Conservation (phyloP, 1,140 invertebrate species). For the Tetramorium simillimum region DNA sequence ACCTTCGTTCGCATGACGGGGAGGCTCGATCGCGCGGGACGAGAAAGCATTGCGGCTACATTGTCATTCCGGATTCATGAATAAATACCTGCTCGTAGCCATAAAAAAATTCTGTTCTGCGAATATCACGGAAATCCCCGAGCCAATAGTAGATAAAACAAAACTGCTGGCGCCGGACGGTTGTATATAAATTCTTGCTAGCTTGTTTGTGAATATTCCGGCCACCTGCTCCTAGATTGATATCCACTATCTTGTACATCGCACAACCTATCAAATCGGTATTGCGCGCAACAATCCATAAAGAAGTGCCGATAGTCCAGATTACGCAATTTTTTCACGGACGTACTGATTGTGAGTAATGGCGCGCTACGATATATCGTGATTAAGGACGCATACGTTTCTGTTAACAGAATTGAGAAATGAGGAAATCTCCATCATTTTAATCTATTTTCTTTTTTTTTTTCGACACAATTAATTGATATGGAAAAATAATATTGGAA, state of each 20-base stretch:
- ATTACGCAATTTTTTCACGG: slow-evolving; percentile 42
- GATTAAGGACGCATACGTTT: slow-evolving; percentile 25
- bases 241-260: slow-evolving; percentile 49
- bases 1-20: slow-evolving; percentile 34
- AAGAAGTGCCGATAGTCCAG: slow-evolving; percentile 47
- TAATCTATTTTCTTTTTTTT: slow-evolving; percentile 11
- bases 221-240: slow-evolving; percentile 75
- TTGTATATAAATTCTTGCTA: slow-evolving; percentile 71
- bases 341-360: slow-evolving; percentile 35
- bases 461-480: not conserved
- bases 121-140: slow-evolving; percentile 58
- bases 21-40: slow-evolving; percentile 56
- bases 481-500: not conserved
- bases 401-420: not conserved
- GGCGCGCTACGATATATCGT: not conserved
- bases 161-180: slow-evolving; percentile 31
- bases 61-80: slow-evolving; percentile 73
- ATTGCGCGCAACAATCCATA: slow-evolving; percentile 28
- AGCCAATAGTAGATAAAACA: slow-evolving; percentile 69
- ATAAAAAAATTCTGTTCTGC: slow-evolving; percentile 28
- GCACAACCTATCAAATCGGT: slow-evolving; percentile 64
- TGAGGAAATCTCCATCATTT: not conserved
- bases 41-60: slow-evolving; percentile 60
- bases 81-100: slow-evolving; percentile 64
- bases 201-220: slow-evolving; percentile 66